These are phyloP conservation scores for Karalla daura DNA, from an alignment of 2,797 vertebrate genomes.

Conservation along the genomic window DNA sequence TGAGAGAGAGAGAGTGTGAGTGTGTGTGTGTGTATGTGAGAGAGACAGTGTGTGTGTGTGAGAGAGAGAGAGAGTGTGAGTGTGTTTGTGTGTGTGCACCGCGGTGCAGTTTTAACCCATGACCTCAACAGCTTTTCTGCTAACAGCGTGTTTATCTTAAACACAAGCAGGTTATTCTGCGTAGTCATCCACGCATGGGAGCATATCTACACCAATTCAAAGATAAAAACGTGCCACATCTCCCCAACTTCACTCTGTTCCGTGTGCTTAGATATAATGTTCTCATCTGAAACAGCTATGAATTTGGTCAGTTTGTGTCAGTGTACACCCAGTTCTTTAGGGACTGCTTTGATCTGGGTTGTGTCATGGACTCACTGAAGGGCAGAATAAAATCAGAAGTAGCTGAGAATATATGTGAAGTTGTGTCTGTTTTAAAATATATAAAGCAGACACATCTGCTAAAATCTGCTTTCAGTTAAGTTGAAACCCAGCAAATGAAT, in stretches of 20 bases:
- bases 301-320: no score
- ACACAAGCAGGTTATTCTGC: not conserved
- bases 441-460: no score
- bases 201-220: not conserved
- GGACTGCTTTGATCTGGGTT: no score
- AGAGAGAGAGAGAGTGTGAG: not conserved
- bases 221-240: not conserved
- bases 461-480: no score
- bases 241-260: not conserved
- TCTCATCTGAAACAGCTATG: not conserved
- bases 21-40: not conserved
- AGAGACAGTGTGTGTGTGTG: not conserved
- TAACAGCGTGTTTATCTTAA: not conserved
- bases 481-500: no score
- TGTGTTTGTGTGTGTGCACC: conserved; percentile 7
- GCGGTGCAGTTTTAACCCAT: not conserved
- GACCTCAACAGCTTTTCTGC: not conserved
- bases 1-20: not conserved
- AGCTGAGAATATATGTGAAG: not conserved
- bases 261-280: not conserved
- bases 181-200: not conserved
- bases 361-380: no score
- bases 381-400: no score
- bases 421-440: no score
- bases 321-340: no score